These are phyloP conservation scores for Siniperca undulata DNA, from an alignment of 2,797 vertebrate species.

Conservation along the genomic window DNA sequence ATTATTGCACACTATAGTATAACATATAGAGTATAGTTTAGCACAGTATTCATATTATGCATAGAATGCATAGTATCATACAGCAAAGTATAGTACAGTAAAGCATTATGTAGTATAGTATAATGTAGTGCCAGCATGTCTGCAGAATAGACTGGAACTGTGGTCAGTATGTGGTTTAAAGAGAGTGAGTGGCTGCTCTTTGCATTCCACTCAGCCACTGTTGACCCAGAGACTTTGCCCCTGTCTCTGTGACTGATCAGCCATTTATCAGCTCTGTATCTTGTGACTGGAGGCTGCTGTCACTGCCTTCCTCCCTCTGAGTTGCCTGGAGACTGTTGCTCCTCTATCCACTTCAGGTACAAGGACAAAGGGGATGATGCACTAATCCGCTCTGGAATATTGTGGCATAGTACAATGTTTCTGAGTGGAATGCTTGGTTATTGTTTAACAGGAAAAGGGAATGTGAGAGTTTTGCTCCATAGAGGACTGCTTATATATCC, in stretches of 20 bases:
- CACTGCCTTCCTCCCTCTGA: conserved; percentile 59
- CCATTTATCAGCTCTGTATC: conserved; percentile 79
- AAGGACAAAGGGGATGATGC: conserved; percentile 64
- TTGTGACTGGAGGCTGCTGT: conserved; percentile 69
- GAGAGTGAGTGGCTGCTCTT: conserved; percentile 51
- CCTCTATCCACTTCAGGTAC: conserved; percentile 59
- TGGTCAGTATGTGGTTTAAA: conserved; percentile 30
- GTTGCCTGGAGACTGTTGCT: conserved; percentile 74
- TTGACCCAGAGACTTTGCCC: conserved; percentile 75
- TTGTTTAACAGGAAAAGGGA: conserved; percentile 4
- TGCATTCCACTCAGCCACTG: conserved; percentile 71
- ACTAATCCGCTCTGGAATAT: conserved; percentile 45
- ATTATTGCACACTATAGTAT: background rate
- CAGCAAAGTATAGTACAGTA: background rate
- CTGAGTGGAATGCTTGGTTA: conserved; percentile 11
- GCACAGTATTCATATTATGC: background rate
- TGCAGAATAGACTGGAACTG: conserved; percentile 19
- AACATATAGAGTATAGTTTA: background rate
- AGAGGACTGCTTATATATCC: background rate
- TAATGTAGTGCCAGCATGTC: background rate
- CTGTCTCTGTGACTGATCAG: conserved; percentile 76
- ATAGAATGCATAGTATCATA: background rate
- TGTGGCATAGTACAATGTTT: conserved; percentile 12
- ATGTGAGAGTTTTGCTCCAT: background rate
- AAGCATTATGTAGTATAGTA: background rate